Base-by-base conservation (phyloP, 2,113 vertebrate genomes). In the Neolamprologus sp. region DNA sequence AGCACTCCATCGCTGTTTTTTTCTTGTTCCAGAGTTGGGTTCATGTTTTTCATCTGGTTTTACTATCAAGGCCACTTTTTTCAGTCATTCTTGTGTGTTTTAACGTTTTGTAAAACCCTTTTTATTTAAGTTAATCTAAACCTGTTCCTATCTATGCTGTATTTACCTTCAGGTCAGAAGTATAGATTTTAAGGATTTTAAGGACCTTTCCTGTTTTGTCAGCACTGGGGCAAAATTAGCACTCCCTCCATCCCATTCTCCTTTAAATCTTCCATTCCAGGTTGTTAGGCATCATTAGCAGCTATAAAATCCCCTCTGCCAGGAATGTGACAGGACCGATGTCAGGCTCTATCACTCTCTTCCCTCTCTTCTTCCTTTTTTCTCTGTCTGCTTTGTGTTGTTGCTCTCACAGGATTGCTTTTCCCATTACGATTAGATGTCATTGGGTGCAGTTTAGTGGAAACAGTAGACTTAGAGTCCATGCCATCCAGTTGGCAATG, bases 281-380 rank as follows among this genome's bases (percentile, higher is more conserved):
- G 51, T 85, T 75, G 65, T 91, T 89, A 37, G 60, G 79, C 80
- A 30, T 92, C 93, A 80, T 85, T 88, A 88, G 85, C 71, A 86
- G 40, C 84, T 78, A 57, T 84, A 58, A 85, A 84, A 19, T 10
- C 17, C 7, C 3, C 1, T 17, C 82, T 21, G 86, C 91, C 87
- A 93, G 90, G 86, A 92, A 93, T 89, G 55, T 87, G 85, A 88
- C 90, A 83, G 78, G 73, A 87, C 80, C 58, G 47, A 21, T 82
- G 79, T 93, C 84, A 26, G 84, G 23, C 47, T 83, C 33, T 82
- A 53, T 89, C 49, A n/a, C 60, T 87, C 83, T 81, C 80, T 79
- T 54, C 40, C 75, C 3, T 23, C 75, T 80, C 42, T 7, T 85
- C 80, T 85, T 84, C 21, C 55, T 83, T 73, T 42, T 81, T 81